A percentile compares a stretch with the other conserved stretches of the same genome.
Conservation (phyloP, 2,888 invertebrate species). For the Synanthedon andrenaeformis region DNA sequence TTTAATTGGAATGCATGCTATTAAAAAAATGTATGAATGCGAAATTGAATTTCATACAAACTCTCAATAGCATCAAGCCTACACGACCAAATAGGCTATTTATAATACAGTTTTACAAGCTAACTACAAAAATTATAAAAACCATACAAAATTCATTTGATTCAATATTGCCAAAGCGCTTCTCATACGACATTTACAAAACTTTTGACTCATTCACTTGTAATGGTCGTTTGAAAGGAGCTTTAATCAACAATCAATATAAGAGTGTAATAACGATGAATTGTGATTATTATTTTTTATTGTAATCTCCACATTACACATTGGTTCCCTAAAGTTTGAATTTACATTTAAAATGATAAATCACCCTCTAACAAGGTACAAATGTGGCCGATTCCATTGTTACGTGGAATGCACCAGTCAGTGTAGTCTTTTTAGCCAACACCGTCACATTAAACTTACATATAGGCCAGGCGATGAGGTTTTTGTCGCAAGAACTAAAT, state of each 20-base stretch:
- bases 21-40: neutral
- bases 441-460: too few relatives aligned
- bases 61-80: neutral
- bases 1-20: neutral
- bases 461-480: too few relatives aligned
- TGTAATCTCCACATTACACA: neutral
- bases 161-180: conserved; percentile 4
- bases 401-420: too few relatives aligned
- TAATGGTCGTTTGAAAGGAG: too few relatives aligned
- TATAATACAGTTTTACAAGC: conserved; percentile 1
- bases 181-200: conserved; percentile 2
- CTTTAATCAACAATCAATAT: too few relatives aligned
- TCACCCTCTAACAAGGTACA: too few relatives aligned
- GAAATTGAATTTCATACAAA: neutral
- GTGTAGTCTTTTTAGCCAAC: too few relatives aligned
- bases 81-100: neutral
- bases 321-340: conserved; percentile 2
- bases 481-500: too few relatives aligned
- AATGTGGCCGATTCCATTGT: too few relatives aligned
- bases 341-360: too few relatives aligned
- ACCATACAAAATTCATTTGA: conserved; percentile 9
- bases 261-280: too few relatives aligned
- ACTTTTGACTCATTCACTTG: neutral
- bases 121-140: conserved; percentile 8
- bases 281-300: too few relatives aligned